phyloP scores from a whole-genome alignment of 2,888 invertebrate genomes.

The Caenorhabditis wallacei region DNA sequence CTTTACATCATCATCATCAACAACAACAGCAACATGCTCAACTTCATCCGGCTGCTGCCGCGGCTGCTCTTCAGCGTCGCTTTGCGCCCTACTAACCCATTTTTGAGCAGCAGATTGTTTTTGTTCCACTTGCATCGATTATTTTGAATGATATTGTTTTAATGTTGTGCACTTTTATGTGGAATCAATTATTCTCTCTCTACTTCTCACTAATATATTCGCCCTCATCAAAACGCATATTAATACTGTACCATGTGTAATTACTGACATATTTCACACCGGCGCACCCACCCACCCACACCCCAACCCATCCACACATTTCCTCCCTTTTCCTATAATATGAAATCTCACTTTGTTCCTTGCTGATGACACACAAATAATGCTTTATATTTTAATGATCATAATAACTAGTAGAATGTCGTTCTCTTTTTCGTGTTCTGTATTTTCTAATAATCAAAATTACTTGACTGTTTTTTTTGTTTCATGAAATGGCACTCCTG shows the following conservation, averaged over 20 bases:
- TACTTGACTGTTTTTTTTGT: conserved; percentile 5
- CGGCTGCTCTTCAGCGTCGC: conserved; percentile 50
- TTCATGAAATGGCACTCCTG: background rate
- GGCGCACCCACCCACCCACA: background rate
- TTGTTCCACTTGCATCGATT: too few species aligned
- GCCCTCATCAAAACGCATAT: background rate
- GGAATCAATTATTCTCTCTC: background rate
- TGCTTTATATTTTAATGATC: background rate
- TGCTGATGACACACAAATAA: background rate
- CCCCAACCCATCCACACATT: background rate
- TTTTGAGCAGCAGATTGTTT: background rate
- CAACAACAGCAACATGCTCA: conserved; percentile 4
- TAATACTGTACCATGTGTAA: conserved; percentile 4
- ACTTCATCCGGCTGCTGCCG: conserved; percentile 31
- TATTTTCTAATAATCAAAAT: too few species aligned
- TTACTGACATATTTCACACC: background rate
- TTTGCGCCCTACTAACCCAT: conserved; percentile 46
- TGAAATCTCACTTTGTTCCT: background rate
- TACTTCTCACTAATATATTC: background rate
- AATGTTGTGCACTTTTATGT: background rate
- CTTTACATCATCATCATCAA: too few species aligned
- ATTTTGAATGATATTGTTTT: background rate
- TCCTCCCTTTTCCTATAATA: background rate
- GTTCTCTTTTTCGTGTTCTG: too few species aligned
- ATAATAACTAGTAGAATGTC: background rate